Percentiles rank a stretch among this genome's conserved stretches.
Conservation (phyloP, 2,113 vertebrate genomes). For the Nesogale talazaci region DNA sequence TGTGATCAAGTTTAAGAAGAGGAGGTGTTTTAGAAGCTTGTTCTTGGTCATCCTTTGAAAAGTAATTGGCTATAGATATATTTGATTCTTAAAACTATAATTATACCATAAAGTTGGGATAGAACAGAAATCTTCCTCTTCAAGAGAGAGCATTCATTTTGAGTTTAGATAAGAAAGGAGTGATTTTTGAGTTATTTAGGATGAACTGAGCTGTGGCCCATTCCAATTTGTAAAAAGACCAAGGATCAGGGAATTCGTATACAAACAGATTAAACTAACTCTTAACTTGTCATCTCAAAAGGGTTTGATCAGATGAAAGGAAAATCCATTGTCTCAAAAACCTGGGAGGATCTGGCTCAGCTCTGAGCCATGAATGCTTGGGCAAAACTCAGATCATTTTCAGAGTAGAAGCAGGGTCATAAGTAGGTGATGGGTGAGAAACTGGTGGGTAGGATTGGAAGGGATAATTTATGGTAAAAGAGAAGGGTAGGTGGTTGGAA, state of each 20-base stretch:
- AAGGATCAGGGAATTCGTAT: neutral
- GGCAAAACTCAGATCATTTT: neutral
- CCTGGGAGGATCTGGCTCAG: neutral
- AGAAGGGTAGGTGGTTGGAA: neutral
- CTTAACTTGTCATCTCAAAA: neutral
- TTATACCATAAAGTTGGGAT: constrained; percentile 7
- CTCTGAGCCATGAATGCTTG: neutral
- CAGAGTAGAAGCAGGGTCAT: neutral
- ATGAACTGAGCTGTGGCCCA: neutral
- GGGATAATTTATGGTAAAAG: no score
- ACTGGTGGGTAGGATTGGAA: neutral
- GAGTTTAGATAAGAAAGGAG: neutral
- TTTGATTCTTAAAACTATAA: constrained; percentile 1
- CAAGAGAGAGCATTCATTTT: neutral
- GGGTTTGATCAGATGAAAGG: neutral
- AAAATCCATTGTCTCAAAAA: neutral
- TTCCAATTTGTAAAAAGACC: neutral
- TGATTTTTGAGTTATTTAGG: neutral
- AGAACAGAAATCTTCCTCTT: constrained; percentile 1
- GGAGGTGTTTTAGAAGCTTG: neutral
- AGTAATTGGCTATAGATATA: neutral
- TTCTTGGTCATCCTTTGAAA: constrained; percentile 23
- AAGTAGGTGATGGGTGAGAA: neutral
- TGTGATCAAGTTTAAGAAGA: neutral
- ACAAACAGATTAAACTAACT: neutral